phyloP scores from a whole-genome alignment of 1,140 invertebrate species.

The Eulimnadia texana region DNA sequence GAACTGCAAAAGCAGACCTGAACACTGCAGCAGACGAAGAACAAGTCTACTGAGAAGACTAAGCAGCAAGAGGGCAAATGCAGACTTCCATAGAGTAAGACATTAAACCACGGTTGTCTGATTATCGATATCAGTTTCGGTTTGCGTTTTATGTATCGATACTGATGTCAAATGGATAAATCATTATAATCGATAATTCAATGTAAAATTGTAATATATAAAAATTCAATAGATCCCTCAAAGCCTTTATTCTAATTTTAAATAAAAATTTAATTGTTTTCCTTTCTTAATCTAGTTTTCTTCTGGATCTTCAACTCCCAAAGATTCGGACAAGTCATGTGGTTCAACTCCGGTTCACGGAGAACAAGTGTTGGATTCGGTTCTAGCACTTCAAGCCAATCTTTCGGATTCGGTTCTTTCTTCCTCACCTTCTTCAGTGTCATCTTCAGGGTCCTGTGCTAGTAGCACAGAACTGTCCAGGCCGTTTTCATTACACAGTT shows the following conservation, averaged over 20 bases:
- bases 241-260: no score
- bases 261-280: no score
- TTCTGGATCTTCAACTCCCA: no score
- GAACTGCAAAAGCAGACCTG: constrained; percentile 26
- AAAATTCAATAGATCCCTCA: no score
- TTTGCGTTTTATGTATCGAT: background rate
- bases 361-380: no score
- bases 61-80: constrained; percentile 72
- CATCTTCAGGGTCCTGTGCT: background rate
- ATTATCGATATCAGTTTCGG: background rate
- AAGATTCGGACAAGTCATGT: no score
- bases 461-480: constrained; percentile 45
- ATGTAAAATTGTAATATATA: no score
- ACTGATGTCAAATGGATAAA: no score
- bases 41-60: constrained; percentile 78
- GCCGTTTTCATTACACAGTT: constrained; percentile 83
- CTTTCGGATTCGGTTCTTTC: background rate
- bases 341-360: no score
- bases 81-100: constrained; percentile 61
- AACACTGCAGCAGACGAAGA: constrained; percentile 59
- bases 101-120: background rate
- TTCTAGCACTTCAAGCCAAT: no score
- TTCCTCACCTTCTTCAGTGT: background rate
- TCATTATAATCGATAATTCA: no score
- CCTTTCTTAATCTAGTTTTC: no score